Percentiles rank a stretch among this genome's conserved stretches.
Conservation (phyloP, 2,797 vertebrate species). For the Neostethus bicornis region DNA sequence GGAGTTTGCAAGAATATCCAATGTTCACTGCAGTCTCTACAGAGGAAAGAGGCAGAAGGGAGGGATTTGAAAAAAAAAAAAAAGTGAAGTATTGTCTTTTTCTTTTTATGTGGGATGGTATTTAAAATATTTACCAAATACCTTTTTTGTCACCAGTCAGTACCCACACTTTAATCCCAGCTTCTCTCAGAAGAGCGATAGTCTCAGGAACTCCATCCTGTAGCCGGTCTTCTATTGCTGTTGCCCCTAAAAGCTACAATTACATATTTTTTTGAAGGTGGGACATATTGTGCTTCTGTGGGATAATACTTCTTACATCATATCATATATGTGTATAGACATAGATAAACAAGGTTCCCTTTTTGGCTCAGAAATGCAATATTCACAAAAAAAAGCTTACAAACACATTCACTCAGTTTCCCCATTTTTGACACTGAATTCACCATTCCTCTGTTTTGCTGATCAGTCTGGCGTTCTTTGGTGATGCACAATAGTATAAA, state of each 20-base stretch:
- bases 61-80: slow-evolving; percentile 1
- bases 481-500: too few species aligned
- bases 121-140: slow-evolving; percentile 54
- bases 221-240: slow-evolving; percentile 91
- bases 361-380: too few species aligned
- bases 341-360: too few species aligned
- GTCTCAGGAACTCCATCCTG: slow-evolving; percentile 91
- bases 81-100: slow-evolving; percentile 3
- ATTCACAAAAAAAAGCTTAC: too few species aligned
- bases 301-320: too few species aligned
- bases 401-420: too few species aligned
- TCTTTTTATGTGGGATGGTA: slow-evolving; percentile 1
- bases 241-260: slow-evolving; percentile 89
- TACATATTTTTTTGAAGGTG: slow-evolving; percentile 1
- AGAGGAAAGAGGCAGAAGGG: background rate
- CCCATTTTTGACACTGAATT: too few species aligned
- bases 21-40: slow-evolving; percentile 93
- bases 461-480: too few species aligned
- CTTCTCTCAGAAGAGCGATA: slow-evolving; percentile 85
- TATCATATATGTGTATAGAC: too few species aligned
- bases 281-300: too few species aligned
- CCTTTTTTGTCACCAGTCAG: slow-evolving; percentile 97
- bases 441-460: too few species aligned
- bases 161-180: slow-evolving; percentile 92
- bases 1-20: slow-evolving; percentile 89